Percentiles rank a stretch among this genome's conserved stretches.
Evolutionary conservation across 37 sponge, comb jelly and placozoan genomes (phyloP).

Genomic region (Beroe ovata): DNA sequence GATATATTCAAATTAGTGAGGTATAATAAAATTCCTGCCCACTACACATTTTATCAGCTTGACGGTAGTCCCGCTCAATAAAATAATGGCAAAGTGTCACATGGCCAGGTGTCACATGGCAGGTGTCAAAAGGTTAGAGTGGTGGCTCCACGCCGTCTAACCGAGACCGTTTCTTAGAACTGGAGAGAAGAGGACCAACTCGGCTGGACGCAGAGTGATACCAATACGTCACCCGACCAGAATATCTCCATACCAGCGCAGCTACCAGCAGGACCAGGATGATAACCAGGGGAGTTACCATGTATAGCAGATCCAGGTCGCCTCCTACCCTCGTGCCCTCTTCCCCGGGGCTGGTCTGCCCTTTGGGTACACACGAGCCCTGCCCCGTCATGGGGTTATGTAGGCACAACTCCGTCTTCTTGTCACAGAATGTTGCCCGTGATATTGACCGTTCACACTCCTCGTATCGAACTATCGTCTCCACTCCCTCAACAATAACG

Average conservation of each 20-base stretch:
- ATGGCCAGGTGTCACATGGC: too few species aligned
- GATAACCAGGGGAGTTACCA: background rate
- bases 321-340: too few species aligned
- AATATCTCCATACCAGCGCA: background rate
- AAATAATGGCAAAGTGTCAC: too few species aligned
- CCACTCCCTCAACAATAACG: background rate
- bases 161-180: too few species aligned
- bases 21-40: too few species aligned
- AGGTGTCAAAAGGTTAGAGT: too few species aligned
- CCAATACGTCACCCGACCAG: background rate
- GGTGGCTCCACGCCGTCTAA: too few species aligned
- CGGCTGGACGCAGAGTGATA: background rate
- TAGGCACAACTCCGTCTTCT: background rate
- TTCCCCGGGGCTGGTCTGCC: background rate
- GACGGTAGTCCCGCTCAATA: too few species aligned
- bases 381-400: background rate
- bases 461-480: background rate
- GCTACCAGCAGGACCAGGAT: background rate
- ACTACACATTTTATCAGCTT: too few species aligned
- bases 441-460: background rate
- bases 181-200: background rate
- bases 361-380: background rate
- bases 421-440: background rate
- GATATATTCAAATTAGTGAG: too few species aligned
- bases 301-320: background rate